A percentile compares a stretch with the other conserved stretches of the same genome.
Conservation (phyloP, 2,888 invertebrate genomes). For the Euzophera pinguis region DNA sequence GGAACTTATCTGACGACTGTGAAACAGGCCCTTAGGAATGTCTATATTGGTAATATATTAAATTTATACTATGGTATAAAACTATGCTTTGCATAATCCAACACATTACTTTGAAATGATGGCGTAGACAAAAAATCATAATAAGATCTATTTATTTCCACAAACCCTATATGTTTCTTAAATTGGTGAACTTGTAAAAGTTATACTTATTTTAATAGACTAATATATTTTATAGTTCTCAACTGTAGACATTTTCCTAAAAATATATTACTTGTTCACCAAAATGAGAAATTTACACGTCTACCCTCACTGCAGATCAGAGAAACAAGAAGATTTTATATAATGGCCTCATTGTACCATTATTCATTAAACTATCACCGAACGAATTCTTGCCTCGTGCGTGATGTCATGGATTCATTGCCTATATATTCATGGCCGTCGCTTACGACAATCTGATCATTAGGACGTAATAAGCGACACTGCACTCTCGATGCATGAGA, state of each 20-base stretch:
- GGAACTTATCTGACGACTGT: slow-evolving; percentile 16
- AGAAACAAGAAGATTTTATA: background rate
- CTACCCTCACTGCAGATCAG: background rate
- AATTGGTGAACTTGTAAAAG: background rate
- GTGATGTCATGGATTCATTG: too few relatives aligned
- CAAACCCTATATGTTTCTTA: background rate
- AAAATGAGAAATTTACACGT: background rate
- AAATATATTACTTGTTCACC: background rate
- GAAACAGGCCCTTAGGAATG: slow-evolving; percentile 15
- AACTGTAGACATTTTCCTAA: background rate
- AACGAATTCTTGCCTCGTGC: too few relatives aligned
- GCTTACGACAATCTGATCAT: too few relatives aligned
- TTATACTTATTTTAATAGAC: background rate
- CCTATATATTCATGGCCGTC: too few relatives aligned
- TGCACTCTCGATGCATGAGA: too few relatives aligned
- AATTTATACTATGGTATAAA: background rate
- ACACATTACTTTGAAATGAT: background rate
- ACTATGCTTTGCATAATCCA: too few relatives aligned
- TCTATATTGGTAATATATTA: background rate
- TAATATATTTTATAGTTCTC: background rate
- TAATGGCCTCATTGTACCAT: too few relatives aligned
- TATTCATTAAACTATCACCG: too few relatives aligned
- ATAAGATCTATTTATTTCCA: background rate
- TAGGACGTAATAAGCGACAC: too few relatives aligned
- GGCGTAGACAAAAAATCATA: background rate